Base-by-base conservation (phyloP, 2,797 vertebrate genomes). In the Eulemur coronatus region DNA sequence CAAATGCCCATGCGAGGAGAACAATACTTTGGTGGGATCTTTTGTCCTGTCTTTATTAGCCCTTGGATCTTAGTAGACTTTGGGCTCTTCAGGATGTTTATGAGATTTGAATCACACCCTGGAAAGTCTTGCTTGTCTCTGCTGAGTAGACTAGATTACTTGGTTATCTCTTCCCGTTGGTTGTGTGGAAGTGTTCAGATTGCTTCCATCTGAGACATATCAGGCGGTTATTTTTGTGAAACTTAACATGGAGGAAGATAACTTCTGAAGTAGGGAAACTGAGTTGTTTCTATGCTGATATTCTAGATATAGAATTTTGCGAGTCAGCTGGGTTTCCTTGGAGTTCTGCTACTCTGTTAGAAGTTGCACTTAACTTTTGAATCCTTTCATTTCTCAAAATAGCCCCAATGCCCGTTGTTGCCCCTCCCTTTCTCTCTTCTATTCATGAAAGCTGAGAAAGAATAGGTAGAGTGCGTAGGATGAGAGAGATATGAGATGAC, bases 311-410 rank as follows among this genome's bases (percentile, higher is more conserved):
- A 75, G 63, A 82, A 92, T 61, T 93, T 85, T 35, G 57, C 7
- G 3, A 28, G 9, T n/a, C 48, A 55, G 87, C 33, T 63, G 55
- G 61, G 70, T 94, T 95, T 95, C 87, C 84, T 92, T 73, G 80
- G 93, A 95, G 65, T 96, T 79, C 75, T 85, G 50, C 59, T 91
- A 52, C 87, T 92, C 13, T 80, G 75, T 92, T 91, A 57, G 48
- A 91, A 96, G 96, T 81, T 85, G 61, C 28, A 59, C 65, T 85
- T 91, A 87, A 93, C 91, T 94, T 98, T 82, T 82, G 72, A 94
- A 65, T 75, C 67, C 35, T 97, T 89, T 84, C 35, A 43, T 61
- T 82, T 82, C 48, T 92, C 65, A 87, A 73, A 97, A 94, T 96
- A 97, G 80, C 67, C 35, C 35, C 4, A 2, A 20, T 86, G 63